These are phyloP conservation scores for Dascillus cervinus DNA, from an alignment of 2,888 invertebrate genomes.

Conservation along the genomic window DNA sequence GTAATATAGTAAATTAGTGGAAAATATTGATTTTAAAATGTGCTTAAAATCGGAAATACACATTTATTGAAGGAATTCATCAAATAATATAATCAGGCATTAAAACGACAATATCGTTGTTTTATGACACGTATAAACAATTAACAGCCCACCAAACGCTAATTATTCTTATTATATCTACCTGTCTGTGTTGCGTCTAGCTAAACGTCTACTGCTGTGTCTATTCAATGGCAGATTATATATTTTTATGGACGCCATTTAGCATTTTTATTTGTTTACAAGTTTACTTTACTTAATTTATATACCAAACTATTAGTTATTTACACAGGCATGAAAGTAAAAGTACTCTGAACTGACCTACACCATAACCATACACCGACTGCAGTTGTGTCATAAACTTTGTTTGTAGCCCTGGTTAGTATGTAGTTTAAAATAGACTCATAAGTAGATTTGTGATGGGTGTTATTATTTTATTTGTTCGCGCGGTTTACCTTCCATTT, in stretches of 20 bases:
- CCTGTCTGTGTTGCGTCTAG: slow-evolving; percentile 23
- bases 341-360: slow-evolving; percentile 41
- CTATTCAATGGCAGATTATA: slow-evolving; percentile 15
- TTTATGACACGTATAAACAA: slow-evolving; percentile 35
- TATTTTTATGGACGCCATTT: slow-evolving; percentile 27
- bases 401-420: slow-evolving; percentile 41
- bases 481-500: too few species aligned
- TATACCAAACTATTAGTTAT: slow-evolving; percentile 38
- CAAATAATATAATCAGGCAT: slow-evolving; percentile 29
- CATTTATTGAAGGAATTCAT: slow-evolving; percentile 21
- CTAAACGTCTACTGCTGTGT: too few species aligned
- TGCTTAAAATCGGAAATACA: slow-evolving; percentile 23
- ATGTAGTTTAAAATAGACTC: slow-evolving; percentile 34
- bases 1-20: too few species aligned
- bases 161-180: slow-evolving; percentile 31
- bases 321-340: slow-evolving; percentile 40
- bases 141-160: slow-evolving; percentile 33
- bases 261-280: slow-evolving; percentile 39
- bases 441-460: too few species aligned
- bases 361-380: too few species aligned
- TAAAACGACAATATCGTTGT: slow-evolving; percentile 35
- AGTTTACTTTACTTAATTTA: slow-evolving; percentile 40
- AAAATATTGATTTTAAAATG: too few species aligned
- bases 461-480: too few species aligned
- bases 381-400: slow-evolving; percentile 30